phyloP scores from a whole-genome alignment of 2,113 vertebrate genomes.

The Otus sunia region DNA sequence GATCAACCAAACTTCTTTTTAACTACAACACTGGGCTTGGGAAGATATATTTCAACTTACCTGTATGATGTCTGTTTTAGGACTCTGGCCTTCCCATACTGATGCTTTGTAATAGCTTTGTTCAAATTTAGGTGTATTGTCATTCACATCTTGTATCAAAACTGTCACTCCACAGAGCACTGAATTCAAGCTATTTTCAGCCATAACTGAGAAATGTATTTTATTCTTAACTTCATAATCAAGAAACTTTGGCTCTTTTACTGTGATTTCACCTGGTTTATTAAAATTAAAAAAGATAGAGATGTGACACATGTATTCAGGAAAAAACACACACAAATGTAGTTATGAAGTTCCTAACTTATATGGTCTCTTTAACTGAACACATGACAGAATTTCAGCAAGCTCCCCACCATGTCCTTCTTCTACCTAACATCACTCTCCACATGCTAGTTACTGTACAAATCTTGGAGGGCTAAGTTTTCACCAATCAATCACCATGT shows the following conservation, averaged over 20 bases:
- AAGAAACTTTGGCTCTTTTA: slow-evolving; percentile 80
- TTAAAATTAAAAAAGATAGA: background rate
- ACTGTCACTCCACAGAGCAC: slow-evolving; percentile 79
- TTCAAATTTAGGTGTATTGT: slow-evolving; percentile 84
- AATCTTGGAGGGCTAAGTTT: background rate
- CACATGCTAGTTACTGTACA: background rate
- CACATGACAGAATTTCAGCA: background rate
- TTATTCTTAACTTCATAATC: slow-evolving; percentile 82
- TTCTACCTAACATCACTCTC: background rate
- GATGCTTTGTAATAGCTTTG: slow-evolving; percentile 77
- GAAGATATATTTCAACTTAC: slow-evolving; percentile 62
- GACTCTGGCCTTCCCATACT: slow-evolving; percentile 82
- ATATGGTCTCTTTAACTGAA: background rate
- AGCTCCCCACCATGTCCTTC: background rate
- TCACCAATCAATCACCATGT: background rate
- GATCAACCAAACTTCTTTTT: background rate
- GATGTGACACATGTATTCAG: background rate
- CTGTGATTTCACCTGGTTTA: slow-evolving; percentile 81
- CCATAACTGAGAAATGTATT: slow-evolving; percentile 81
- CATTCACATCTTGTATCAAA: slow-evolving; percentile 84
- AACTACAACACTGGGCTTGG: background rate
- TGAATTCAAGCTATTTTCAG: slow-evolving; percentile 73
- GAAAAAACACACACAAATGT: background rate
- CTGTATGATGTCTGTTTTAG: slow-evolving; percentile 81
- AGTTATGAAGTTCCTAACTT: background rate